These are phyloP conservation scores for Coturnix japonica DNA, from an alignment of 2,113 vertebrate species.

Conservation along the genomic window DNA sequence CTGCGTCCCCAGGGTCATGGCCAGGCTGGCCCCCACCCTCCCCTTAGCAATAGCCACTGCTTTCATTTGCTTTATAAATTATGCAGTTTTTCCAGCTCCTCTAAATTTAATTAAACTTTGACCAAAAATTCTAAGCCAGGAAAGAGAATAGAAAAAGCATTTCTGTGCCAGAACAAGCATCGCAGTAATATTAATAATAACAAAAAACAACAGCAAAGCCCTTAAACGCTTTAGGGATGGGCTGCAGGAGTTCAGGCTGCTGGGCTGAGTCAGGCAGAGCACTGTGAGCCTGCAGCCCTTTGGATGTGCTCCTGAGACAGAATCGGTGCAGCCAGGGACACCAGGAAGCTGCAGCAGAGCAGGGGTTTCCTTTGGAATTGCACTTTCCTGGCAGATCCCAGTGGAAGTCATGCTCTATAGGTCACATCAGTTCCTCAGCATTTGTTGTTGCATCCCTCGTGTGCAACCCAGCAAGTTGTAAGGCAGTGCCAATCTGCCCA, in stretches of 20 bases:
- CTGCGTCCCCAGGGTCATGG: not conserved
- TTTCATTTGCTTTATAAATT: slow-evolving; percentile 55
- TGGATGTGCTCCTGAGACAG: not conserved
- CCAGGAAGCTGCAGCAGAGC: not conserved
- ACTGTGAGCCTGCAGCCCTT: not conserved
- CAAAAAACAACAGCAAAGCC: not conserved
- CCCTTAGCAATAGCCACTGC: not conserved
- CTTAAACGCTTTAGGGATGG: not conserved
- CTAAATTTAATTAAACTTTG: slow-evolving; percentile 61
- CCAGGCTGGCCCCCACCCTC: not conserved
- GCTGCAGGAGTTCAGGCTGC: not conserved
- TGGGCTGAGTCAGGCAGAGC: not conserved
- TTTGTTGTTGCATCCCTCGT: not conserved
- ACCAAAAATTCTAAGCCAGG: slow-evolving; percentile 6
- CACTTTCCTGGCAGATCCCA: not conserved
- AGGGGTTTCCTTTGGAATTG: not conserved
- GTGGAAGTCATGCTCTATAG: rapidly evolving
- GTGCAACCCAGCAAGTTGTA: rapidly evolving
- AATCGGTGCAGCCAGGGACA: rapidly evolving
- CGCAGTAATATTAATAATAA: slow-evolving; percentile 26
- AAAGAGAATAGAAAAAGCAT: not conserved
- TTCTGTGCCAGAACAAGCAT: slow-evolving; percentile 43
- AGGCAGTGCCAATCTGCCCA: rapidly evolving
- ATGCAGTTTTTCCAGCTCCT: slow-evolving; percentile 22
- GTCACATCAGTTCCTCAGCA: rapidly evolving